These are phyloP conservation scores for Drosophila macrospina DNA, from an alignment of 2,888 invertebrate species.

Conservation along the genomic window DNA sequence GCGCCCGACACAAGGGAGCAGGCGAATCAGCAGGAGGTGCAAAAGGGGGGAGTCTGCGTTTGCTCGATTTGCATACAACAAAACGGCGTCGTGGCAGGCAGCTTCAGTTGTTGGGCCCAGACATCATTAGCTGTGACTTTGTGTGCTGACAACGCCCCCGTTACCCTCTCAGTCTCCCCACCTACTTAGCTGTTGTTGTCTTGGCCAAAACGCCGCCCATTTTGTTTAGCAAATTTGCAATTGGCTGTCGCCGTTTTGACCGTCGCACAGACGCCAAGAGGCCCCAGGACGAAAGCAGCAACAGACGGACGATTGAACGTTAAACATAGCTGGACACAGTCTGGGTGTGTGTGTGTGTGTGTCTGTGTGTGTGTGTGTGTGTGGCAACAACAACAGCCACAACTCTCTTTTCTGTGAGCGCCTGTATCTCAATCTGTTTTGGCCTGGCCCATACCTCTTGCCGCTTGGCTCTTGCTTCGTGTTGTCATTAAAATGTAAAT, in stretches of 20 bases:
- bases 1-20: background rate
- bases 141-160: background rate
- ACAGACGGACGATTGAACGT: conserved; percentile 17
- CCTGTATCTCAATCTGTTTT: conserved; percentile 72
- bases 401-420: conserved; percentile 27
- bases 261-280: conserved; percentile 48
- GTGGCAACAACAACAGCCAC: conserved; percentile 12
- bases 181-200: background rate
- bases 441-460: conserved; percentile 11
- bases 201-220: conserved; percentile 74
- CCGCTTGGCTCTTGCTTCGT: conserved; percentile 53
- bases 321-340: conserved; percentile 25
- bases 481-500: conserved; percentile 82
- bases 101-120: conserved; percentile 17
- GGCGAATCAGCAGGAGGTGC: background rate
- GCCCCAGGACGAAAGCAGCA: conserved; percentile 25
- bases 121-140: conserved; percentile 59
- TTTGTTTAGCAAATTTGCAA: conserved; percentile 81
- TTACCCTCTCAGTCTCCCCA: no score
- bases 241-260: conserved; percentile 64
- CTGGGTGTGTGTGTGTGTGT: conserved; percentile 1
- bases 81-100: conserved; percentile 48
- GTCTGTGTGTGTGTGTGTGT: conserved; percentile 13
- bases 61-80: conserved; percentile 63
- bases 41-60: conserved; percentile 13